phyloP scores from a whole-genome alignment of 1,140 invertebrate genomes.

The Heliconius nattereri region DNA sequence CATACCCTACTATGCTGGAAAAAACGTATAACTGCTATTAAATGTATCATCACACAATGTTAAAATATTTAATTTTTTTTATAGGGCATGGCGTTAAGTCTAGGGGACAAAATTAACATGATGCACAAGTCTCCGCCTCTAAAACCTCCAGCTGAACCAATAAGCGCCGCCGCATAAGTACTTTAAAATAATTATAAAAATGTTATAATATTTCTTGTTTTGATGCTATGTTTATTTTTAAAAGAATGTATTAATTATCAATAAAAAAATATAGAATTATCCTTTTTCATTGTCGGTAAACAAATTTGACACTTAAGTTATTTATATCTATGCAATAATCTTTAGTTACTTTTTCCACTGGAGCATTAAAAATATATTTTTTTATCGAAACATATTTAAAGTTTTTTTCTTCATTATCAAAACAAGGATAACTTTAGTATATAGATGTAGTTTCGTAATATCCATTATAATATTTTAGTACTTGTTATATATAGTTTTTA shows the following conservation, averaged over 20 bases:
- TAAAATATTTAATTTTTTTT: background rate
- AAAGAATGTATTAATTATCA: too few species aligned
- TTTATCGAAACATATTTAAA: too few species aligned
- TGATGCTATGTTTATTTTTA: background rate
- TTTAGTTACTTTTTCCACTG: too few species aligned
- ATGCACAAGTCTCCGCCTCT: constrained; percentile 88
- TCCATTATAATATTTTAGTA: background rate
- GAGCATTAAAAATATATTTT: too few species aligned
- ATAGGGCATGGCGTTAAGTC: constrained; percentile 97
- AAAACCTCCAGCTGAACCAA: constrained; percentile 58
- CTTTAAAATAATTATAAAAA: background rate
- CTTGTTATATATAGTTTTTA: background rate
- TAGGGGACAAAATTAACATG: constrained; percentile 97
- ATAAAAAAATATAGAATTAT: too few species aligned
- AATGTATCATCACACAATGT: too few species aligned
- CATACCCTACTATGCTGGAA: too few species aligned
- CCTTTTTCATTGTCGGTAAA: too few species aligned
- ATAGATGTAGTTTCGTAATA: background rate
- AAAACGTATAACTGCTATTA: too few species aligned
- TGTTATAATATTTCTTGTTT: background rate
- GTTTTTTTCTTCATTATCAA: constrained; percentile 19
- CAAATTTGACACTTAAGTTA: too few species aligned
- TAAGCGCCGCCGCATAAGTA: constrained; percentile 46
- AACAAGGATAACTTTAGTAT: constrained; percentile 11
- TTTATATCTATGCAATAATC: too few species aligned